Evolutionary conservation across 2,113 vertebrate species (phyloP).

Genomic region (Xyrauchen texanus): DNA sequence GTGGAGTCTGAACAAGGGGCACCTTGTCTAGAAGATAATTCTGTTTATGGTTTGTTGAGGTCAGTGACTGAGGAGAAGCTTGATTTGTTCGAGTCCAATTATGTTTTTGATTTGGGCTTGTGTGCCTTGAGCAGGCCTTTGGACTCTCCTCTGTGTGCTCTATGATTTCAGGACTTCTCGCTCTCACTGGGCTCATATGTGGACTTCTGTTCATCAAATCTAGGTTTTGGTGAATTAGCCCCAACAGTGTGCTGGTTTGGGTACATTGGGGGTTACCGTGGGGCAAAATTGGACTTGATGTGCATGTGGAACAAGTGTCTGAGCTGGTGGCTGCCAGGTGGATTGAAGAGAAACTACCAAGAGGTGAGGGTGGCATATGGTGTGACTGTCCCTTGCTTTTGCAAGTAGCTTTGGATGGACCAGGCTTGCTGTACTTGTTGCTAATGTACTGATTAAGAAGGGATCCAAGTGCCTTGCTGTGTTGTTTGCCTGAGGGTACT

Average conservation of each 20-base stretch:
- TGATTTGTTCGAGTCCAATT: constrained; percentile 38
- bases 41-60: constrained; percentile 54
- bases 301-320: constrained; percentile 86
- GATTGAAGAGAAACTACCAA: constrained; percentile 81
- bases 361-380: constrained; percentile 77
- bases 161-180: neutral
- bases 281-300: constrained; percentile 67
- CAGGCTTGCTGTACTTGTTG: constrained; percentile 75
- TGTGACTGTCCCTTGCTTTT: constrained; percentile 66
- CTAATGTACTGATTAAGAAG: constrained; percentile 85
- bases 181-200: neutral
- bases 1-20: constrained; percentile 15
- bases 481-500: constrained; percentile 79
- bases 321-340: constrained; percentile 77
- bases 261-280: constrained; percentile 51
- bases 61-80: constrained; percentile 65
- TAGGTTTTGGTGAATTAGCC: constrained; percentile 57
- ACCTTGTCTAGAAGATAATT: constrained; percentile 29
- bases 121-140: neutral
- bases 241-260: constrained; percentile 46
- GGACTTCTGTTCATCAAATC: constrained; percentile 67
- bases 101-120: neutral
- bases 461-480: constrained; percentile 77
- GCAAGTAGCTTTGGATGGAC: constrained; percentile 52
- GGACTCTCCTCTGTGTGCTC: constrained; percentile 14